Evolutionary conservation across 2,888 invertebrate genomes (phyloP), one percentile per base, ranked within the genome.

Genomic region (Periphyllus acericola): DNA sequence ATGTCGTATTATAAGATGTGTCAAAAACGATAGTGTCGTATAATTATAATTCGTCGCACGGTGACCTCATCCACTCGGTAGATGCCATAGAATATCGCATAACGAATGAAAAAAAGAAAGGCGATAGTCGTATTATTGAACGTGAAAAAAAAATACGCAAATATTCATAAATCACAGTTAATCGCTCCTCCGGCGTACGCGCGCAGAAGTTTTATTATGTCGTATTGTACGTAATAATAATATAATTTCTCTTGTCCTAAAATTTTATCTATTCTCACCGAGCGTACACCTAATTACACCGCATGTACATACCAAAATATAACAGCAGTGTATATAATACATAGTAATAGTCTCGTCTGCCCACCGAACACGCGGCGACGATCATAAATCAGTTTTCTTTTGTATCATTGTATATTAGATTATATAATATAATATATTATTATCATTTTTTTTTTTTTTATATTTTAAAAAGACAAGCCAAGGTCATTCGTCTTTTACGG

Each of bases 361-460:
- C 25, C 21, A 60, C 60, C 25, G 60, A 60, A 60, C 21, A 6
- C 11, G 17, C 0, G 8, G 36, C 6, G 36, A 32, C 21, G 34
- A 36, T 72, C 29, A 72, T 34, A 34, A 32, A 72, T 72, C 72
- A 34, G 72, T 72, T 72, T 72, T 72, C 34, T 72, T 36, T 72
- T 36, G 34, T 68, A 68, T 68, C 29, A n/a, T 25, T 29, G 6
- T 25, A 11, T 46, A n/a, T n/a, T n/a, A n/a, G n/a, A n/a, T n/a
- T n/a, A n/a, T 14, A 46, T 11, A 11, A 14, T 46, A 46, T 46
- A 46, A 46, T 46, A 46, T 14, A 46, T 46, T 46, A 46, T 46
- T 46, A 46, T 29, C 68, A 11, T 29, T 68, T 29, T 29, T 72
- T 14, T 34, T 34, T 34, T 34, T 3, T 71, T 17, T 68, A 1